These are phyloP conservation scores for Heterotis niloticus DNA, from an alignment of 2,113 vertebrate genomes.

Conservation along the genomic window DNA sequence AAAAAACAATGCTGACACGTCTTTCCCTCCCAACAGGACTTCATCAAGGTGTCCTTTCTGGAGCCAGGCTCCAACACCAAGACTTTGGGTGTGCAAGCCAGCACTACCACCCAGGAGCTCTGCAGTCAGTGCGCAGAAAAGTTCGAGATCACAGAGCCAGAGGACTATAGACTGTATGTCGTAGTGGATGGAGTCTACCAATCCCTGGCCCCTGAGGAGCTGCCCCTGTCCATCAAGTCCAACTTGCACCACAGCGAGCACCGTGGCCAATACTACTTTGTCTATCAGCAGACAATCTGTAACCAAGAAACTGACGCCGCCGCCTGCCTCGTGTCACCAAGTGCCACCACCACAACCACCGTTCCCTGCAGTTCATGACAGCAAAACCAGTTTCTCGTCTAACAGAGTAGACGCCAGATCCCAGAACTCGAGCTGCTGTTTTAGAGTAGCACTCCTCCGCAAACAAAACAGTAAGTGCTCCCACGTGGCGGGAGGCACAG, in stretches of 20 bases:
- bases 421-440: too few species aligned
- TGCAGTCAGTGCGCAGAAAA: slow-evolving; percentile 78
- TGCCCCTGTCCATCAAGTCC: slow-evolving; percentile 79
- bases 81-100: slow-evolving; percentile 74
- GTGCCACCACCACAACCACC: not conserved
- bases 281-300: slow-evolving; percentile 72
- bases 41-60: slow-evolving; percentile 82
- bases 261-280: slow-evolving; percentile 79
- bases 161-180: slow-evolving; percentile 72
- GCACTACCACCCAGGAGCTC: slow-evolving; percentile 70
- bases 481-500: too few species aligned
- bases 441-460: too few species aligned
- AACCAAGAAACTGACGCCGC: not conserved
- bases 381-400: not conserved
- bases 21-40: slow-evolving; percentile 68
- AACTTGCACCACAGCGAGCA: slow-evolving; percentile 70
- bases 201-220: slow-evolving; percentile 68
- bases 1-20: not conserved
- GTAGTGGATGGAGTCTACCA: slow-evolving; percentile 66
- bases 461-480: too few species aligned
- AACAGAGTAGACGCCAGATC: too few species aligned
- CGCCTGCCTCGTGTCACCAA: not conserved
- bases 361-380: not conserved
- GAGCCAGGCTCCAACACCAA: slow-evolving; percentile 69
- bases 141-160: slow-evolving; percentile 70